Conservation (phyloP, 2,113 vertebrate genomes). For the Tenrec ecaudatus region DNA sequence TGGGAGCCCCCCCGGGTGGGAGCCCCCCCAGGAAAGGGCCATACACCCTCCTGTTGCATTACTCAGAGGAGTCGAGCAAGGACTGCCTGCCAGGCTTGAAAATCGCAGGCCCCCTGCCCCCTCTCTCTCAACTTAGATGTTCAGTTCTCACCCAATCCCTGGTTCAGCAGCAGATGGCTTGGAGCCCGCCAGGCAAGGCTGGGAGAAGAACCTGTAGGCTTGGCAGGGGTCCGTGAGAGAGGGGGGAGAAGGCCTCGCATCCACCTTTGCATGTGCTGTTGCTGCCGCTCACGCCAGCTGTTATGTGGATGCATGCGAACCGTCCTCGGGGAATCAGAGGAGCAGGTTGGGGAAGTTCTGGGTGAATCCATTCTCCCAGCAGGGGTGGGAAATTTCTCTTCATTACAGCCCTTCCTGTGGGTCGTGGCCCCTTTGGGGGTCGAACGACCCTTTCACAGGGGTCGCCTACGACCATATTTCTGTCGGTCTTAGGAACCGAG, state of each 20-base stretch:
- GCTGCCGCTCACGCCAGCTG: conserved; percentile 53
- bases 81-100: not conserved
- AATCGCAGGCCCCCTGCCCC: not conserved
- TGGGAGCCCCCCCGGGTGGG: not conserved
- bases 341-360: conserved; percentile 48
- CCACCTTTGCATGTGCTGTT: conserved; percentile 61
- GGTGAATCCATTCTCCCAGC: not conserved
- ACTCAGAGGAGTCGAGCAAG: not conserved
- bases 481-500: too few species aligned
- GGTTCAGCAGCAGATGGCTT: conserved; percentile 68
- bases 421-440: too few species aligned
- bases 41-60: not conserved
- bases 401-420: not conserved
- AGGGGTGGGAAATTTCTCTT: not conserved
- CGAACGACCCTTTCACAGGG: too few species aligned
- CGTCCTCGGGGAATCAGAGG: conserved; percentile 43
- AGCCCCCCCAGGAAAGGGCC: not conserved
- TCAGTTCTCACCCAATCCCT: conserved; percentile 10
- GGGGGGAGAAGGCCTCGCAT: conserved; percentile 32
- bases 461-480: too few species aligned
- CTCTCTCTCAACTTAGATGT: not conserved
- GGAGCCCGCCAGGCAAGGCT: not conserved
- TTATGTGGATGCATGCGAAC: conserved; percentile 52
- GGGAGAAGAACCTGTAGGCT: not conserved
- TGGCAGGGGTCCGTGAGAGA: not conserved